phyloP scores from a whole-genome alignment of 2,113 vertebrate species.

The Cyprinodon tularosa region DNA sequence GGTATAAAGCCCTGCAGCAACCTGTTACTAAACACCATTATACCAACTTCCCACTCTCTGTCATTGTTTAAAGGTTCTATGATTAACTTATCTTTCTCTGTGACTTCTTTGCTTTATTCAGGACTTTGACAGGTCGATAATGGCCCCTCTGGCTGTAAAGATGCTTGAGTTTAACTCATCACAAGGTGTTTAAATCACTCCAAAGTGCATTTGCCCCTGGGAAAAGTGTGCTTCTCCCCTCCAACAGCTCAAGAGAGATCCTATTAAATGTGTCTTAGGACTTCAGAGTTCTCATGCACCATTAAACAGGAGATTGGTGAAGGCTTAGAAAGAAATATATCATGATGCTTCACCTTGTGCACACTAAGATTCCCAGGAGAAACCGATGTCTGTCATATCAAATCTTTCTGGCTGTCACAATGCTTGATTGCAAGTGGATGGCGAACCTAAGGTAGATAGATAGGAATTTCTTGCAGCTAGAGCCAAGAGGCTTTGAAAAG shows the following conservation, averaged over 20 bases:
- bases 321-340: background rate
- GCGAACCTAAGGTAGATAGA: slow-evolving; percentile 12
- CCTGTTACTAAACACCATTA: background rate
- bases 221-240: background rate
- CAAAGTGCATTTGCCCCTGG: background rate
- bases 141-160: slow-evolving; percentile 7
- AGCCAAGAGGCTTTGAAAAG: slow-evolving; percentile 17
- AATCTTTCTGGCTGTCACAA: slow-evolving; percentile 4
- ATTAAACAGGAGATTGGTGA: background rate
- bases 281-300: background rate
- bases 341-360: slow-evolving; percentile 2
- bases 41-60: background rate
- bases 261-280: background rate
- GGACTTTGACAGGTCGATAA: slow-evolving; percentile 35
- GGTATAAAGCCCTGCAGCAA: background rate
- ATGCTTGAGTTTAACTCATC: slow-evolving; percentile 15
- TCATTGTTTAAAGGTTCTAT: background rate
- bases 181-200: slow-evolving; percentile 22
- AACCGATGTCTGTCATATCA: background rate
- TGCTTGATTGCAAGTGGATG: slow-evolving; percentile 2
- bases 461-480: background rate
- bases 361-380: background rate
- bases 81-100: background rate
- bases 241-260: background rate
- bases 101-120: slow-evolving; percentile 14